Conservation (phyloP, 2,113 vertebrate species). For the Promerops cafer region DNA sequence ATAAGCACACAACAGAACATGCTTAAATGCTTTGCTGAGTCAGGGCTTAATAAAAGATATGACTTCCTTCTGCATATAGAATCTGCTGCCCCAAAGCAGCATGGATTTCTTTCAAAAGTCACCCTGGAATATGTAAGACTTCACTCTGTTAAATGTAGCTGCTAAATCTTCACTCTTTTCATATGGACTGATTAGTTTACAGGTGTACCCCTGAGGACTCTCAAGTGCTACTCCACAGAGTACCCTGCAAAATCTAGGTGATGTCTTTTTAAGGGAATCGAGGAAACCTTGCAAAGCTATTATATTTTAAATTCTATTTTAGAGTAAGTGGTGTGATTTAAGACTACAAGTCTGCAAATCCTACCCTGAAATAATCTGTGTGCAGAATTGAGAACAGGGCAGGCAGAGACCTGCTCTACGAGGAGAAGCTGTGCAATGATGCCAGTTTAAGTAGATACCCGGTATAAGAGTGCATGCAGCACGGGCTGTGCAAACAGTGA, state of each 20-base stretch:
- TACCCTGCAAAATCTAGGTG: background rate
- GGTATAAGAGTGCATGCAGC: background rate
- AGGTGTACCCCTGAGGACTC: background rate
- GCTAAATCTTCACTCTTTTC: background rate
- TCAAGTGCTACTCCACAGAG: background rate
- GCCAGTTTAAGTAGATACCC: background rate
- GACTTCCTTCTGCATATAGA: background rate
- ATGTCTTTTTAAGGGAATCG: background rate
- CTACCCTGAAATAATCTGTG: background rate
- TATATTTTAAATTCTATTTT: slow-evolving; percentile 9
- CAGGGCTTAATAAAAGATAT: background rate
- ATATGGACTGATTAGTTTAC: background rate
- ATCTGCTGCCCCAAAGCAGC: background rate
- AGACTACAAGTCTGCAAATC: background rate
- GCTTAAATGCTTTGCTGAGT: background rate
- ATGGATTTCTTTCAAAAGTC: background rate
- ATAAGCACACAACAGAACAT: background rate
- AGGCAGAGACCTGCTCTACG: background rate
- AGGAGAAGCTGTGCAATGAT: background rate
- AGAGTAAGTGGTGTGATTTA: background rate
- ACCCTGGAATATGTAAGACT: background rate
- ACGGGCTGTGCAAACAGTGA: background rate
- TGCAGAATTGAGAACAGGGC: background rate
- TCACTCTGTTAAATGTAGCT: background rate
- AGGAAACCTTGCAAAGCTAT: background rate